A percentile compares a stretch with the other conserved stretches of the same genome.
These are phyloP conservation scores for Platyscapa corneri DNA, from an alignment of 1,140 invertebrate genomes.

Conservation along the genomic window DNA sequence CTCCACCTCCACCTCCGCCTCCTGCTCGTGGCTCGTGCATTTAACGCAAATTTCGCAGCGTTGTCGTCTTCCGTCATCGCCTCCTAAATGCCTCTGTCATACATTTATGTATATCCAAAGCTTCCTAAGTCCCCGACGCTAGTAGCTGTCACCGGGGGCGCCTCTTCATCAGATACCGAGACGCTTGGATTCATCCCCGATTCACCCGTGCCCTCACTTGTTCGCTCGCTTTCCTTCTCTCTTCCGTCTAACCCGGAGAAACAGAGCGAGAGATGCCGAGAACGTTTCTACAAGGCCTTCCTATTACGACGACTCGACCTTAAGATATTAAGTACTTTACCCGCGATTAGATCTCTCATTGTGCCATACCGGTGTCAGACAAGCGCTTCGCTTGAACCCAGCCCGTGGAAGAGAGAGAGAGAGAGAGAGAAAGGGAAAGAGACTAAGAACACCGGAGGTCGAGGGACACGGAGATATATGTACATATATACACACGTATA, in stretches of 20 bases:
- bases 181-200: constrained; percentile 64
- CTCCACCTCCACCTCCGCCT: not conserved
- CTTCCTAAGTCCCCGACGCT: constrained; percentile 55
- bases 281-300: constrained; percentile 56
- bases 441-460: too few relatives aligned
- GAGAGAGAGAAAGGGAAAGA: too few relatives aligned
- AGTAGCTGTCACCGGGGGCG: constrained; percentile 66
- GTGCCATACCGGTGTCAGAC: constrained; percentile 70
- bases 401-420: constrained; percentile 52
- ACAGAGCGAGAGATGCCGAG: not conserved
- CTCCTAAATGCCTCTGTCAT: constrained; percentile 44
- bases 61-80: constrained; percentile 45
- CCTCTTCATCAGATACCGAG: constrained; percentile 69
- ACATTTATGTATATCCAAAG: constrained; percentile 52
- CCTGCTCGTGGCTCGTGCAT: constrained; percentile 1
- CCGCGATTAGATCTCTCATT: constrained; percentile 76
- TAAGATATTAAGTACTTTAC: constrained; percentile 76
- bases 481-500: not conserved
- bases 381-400: constrained; percentile 63
- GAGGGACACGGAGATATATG: constrained; percentile 53
- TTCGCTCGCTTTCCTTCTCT: constrained; percentile 52
- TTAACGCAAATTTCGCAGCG: constrained; percentile 39
- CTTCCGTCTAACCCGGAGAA: constrained; percentile 53
- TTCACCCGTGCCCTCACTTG: constrained; percentile 58
- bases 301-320: constrained; percentile 66